Percentiles rank a stretch among this genome's conserved stretches.
Evolutionary conservation across 2,888 invertebrate genomes (phyloP).

Genomic region (Stratiomys singularior): DNA sequence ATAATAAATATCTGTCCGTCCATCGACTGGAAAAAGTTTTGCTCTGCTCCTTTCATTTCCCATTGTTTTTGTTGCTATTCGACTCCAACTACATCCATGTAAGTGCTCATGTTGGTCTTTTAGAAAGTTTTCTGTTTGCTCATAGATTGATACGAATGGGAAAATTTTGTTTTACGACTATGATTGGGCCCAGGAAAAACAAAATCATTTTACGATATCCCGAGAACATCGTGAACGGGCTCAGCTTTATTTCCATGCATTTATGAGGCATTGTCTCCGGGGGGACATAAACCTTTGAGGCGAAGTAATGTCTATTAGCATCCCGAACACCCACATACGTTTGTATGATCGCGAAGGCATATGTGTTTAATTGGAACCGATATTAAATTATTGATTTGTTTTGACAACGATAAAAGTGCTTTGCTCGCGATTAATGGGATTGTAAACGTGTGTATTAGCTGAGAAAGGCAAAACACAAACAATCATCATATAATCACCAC

Average conservation of each 20-base stretch:
- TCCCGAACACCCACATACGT: constrained; percentile 3
- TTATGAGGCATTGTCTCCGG: constrained; percentile 33
- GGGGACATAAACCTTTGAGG: constrained; percentile 7
- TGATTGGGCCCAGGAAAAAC: constrained; percentile 24
- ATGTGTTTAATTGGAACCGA: constrained; percentile 26
- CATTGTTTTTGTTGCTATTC: neutral
- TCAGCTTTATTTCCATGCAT: constrained; percentile 15
- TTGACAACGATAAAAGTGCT: constrained; percentile 7
- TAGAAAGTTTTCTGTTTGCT: constrained; percentile 30
- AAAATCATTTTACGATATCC: constrained; percentile 29
- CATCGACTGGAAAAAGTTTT: constrained; percentile 15
- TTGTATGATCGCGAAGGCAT: neutral
- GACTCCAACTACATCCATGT: constrained; percentile 18
- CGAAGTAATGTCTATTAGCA: neutral
- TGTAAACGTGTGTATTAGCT: no score
- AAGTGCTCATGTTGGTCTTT: neutral
- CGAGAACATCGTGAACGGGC: constrained; percentile 10
- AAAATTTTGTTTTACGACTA: constrained; percentile 38
- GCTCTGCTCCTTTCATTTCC: constrained; percentile 1
- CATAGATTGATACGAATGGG: constrained; percentile 6
- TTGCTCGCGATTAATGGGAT: neutral
- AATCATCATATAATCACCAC: no score
- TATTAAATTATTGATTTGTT: constrained; percentile 28
- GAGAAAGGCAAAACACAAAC: no score
- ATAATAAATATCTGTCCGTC: constrained; percentile 4